Conservation (phyloP, 2,797 vertebrate species). For the Pipistrellus kuhlii region DNA sequence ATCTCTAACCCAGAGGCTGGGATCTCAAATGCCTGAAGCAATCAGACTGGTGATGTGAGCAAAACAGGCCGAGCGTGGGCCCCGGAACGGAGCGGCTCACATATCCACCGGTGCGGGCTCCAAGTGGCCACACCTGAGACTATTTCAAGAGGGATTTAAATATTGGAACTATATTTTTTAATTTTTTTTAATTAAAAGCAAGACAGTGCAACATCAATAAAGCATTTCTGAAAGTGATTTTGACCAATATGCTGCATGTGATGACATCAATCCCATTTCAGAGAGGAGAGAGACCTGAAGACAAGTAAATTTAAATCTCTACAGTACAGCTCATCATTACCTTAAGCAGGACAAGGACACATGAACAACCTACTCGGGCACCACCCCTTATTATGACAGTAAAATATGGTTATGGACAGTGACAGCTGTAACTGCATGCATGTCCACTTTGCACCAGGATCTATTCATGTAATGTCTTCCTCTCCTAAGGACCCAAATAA, state of each 20-base stretch:
- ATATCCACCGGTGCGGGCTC: not conserved
- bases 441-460: not conserved
- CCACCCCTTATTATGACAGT: not conserved
- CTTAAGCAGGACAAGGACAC: not conserved
- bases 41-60: not conserved
- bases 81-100: not conserved
- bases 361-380: not conserved
- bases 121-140: fast-evolving
- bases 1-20: not conserved
- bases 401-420: not conserved
- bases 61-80: not conserved
- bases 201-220: not conserved
- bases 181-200: no score
- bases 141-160: not conserved
- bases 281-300: not conserved
- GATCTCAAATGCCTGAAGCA: not conserved
- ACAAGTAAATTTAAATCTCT: not conserved
- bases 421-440: not conserved
- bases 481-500: not conserved
- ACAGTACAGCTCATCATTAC: not conserved
- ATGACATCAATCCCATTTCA: not conserved
- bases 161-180: not conserved
- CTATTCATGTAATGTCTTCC: not conserved
- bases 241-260: not conserved
- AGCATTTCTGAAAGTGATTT: not conserved